Conservation (phyloP, 2,797 vertebrate species). For the Hippopotamyrus pictus region DNA sequence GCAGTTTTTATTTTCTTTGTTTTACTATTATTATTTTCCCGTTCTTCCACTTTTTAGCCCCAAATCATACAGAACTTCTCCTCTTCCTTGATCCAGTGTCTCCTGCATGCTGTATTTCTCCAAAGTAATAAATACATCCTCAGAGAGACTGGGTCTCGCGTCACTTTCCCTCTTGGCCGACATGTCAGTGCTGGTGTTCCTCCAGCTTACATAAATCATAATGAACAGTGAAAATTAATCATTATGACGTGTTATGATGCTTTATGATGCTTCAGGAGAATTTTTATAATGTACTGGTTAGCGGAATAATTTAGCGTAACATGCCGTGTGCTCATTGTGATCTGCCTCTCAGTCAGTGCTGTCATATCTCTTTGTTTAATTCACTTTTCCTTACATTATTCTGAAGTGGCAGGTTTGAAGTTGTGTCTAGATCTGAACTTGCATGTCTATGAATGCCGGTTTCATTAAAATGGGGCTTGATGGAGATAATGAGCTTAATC, state of each 20-base stretch:
- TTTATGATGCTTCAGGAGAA: not conserved
- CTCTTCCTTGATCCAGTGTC: not conserved
- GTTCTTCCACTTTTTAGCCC: not conserved
- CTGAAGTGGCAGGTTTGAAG: not conserved
- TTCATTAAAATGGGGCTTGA: not conserved
- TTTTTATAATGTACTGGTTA: not conserved
- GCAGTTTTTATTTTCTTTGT: constrained; percentile 1
- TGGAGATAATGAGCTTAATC: not conserved
- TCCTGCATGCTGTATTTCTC: not conserved
- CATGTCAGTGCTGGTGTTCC: not conserved
- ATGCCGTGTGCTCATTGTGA: not conserved
- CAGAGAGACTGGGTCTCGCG: not conserved
- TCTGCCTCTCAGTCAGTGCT: not conserved
- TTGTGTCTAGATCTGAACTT: not conserved
- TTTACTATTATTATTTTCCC: not conserved
- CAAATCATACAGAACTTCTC: not conserved
- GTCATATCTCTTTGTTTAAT: not conserved
- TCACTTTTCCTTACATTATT: not conserved
- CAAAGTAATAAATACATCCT: not conserved
- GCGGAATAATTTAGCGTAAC: not conserved
- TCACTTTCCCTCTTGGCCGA: not conserved
- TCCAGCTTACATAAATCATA: not conserved
- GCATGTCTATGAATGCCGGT: not conserved
- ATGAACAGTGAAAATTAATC: not conserved
- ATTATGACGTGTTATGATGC: not conserved